Base-by-base conservation (phyloP, 2,113 vertebrate species). In the Cricetomys ansorgei region DNA sequence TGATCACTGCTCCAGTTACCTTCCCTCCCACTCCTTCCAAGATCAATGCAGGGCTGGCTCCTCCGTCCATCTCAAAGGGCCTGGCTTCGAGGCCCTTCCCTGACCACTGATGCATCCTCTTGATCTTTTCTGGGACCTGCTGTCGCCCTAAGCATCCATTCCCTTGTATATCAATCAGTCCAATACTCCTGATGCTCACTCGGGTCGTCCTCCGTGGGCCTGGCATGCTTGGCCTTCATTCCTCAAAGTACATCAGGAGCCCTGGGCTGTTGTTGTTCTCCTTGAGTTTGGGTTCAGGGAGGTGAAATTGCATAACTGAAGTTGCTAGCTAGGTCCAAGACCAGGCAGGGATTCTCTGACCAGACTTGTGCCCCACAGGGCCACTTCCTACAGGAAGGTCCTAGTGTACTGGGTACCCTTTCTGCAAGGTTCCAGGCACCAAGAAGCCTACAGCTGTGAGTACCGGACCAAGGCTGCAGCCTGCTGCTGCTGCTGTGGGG, bases 1-100 rank as follows among this genome's bases (percentile, higher is more conserved):
- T 25, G 27, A 27, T 80, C 45, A 6, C n/a, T 69, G 23, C 19
- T 10, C 31, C 25, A 7, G 3, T 19, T 8, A 0, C 7, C 0
- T 31, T 77, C 53, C 37, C n/a, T 73, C 62, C 21, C 65, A 17
- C 6, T 8, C 55, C n/a, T 2, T 34, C 34, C 59, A 8, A 12
- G 5, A 25, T 23, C n/a, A 55, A 3, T 5, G 43, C 67, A 7
- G 9, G 27, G 48, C 29, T 29, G 45, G 53, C 45, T 86, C 70
- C 64, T 70, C 50, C 91, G 9, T 83, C 40, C 27, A 5, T 31
- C 21, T 77, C 70, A 13, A 31, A 13, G 1, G 48, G 4, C 16
- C 88, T 29, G 43, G 45, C 53, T 23, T 69, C 45, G 43, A 40
- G 27, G 40, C 50, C 64, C 53, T 83, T 65, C 25, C 48, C 64